Percentiles rank a stretch among this genome's conserved stretches.
Evolutionary conservation across 2,797 vertebrate species (phyloP).

Genomic region (Rallus crepitans): DNA sequence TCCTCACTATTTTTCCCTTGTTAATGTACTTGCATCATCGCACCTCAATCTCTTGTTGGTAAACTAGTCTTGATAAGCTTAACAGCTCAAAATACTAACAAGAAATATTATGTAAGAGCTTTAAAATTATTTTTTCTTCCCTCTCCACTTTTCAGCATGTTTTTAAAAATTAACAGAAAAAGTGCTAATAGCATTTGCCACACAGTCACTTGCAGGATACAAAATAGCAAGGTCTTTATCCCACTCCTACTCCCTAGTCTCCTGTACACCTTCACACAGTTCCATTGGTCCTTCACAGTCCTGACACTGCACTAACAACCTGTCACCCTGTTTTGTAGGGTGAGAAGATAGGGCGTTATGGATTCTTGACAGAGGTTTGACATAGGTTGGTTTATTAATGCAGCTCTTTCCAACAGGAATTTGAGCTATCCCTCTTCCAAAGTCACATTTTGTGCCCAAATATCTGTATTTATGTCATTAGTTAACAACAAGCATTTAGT

Average conservation of each 20-base stretch:
- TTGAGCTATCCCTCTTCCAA: neutral
- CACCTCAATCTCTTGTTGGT: neutral
- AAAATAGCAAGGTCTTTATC: neutral
- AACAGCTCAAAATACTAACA: neutral
- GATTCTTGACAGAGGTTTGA: neutral
- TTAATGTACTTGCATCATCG: neutral
- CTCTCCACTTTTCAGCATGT: neutral
- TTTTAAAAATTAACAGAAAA: neutral
- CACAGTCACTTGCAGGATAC: fast-evolving
- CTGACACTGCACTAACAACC: neutral
- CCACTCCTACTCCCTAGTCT: neutral
- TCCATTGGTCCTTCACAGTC: neutral
- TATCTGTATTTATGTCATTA: neutral
- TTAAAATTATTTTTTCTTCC: neutral
- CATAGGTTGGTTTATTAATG: neutral
- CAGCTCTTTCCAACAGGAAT: neutral
- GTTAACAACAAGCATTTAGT: neutral
- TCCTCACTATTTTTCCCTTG: neutral
- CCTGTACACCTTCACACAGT: neutral
- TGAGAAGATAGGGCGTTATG: neutral
- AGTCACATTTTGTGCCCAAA: neutral
- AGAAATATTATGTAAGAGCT: neutral
- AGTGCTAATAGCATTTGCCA: neutral
- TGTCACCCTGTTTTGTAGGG: neutral
- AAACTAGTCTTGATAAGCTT: neutral